phyloP scores from a whole-genome alignment of 2,113 vertebrate genomes.

The Conger conger region DNA sequence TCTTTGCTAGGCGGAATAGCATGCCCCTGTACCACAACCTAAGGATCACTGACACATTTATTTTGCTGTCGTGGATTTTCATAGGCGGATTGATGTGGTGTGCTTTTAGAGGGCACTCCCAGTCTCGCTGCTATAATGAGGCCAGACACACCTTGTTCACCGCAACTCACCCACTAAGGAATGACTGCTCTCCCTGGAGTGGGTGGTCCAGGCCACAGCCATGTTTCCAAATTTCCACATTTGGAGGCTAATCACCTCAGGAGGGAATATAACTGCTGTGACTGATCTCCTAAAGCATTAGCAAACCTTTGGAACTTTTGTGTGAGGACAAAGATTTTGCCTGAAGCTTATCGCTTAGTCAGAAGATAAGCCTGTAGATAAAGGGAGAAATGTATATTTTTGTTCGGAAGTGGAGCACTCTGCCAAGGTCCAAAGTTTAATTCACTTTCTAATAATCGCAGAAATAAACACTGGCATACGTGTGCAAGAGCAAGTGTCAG shows the following conservation, averaged over 20 bases:
- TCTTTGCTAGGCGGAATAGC: background rate
- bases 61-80: slow-evolving; percentile 21
- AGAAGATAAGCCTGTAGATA: background rate
- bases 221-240: slow-evolving; percentile 55
- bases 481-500: background rate
- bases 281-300: slow-evolving; percentile 58
- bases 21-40: background rate
- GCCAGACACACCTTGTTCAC: background rate
- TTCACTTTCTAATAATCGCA: slow-evolving; percentile 37
- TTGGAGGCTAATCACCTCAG: slow-evolving; percentile 57
- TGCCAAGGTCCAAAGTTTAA: slow-evolving; percentile 58
- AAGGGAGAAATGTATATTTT: background rate
- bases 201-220: slow-evolving; percentile 46
- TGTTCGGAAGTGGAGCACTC: background rate
- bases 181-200: slow-evolving; percentile 26
- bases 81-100: slow-evolving; percentile 15
- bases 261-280: slow-evolving; percentile 56
- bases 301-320: slow-evolving; percentile 47
- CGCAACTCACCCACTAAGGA: slow-evolving; percentile 13
- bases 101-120: background rate
- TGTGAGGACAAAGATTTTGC: slow-evolving; percentile 51
- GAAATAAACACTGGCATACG: slow-evolving; percentile 15
- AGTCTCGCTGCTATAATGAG: background rate
- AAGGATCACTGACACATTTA: background rate
- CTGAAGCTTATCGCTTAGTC: background rate